Conservation (phyloP, 2,888 invertebrate species). For the Tenodera sinensis region DNA sequence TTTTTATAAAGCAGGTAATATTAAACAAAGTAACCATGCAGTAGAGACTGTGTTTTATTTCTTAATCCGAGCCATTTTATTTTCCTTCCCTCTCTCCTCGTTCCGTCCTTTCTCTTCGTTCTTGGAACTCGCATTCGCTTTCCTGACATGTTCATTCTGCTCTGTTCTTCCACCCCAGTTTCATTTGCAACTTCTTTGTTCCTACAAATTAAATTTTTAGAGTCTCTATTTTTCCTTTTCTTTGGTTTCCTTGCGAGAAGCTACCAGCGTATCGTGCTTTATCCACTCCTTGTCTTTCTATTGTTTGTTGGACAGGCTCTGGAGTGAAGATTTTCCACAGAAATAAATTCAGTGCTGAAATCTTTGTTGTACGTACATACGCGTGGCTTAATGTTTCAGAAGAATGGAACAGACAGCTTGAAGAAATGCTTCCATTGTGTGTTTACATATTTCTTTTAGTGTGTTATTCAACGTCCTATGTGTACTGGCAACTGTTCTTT, state of each 20-base stretch:
- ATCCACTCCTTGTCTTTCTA: not conserved
- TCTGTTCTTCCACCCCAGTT: not conserved
- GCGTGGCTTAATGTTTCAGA: not conserved
- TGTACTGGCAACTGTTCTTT: too few species aligned
- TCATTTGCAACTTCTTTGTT: slow-evolving; percentile 7
- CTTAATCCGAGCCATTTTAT: not conserved
- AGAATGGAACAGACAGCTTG: not conserved
- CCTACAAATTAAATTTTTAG: slow-evolving; percentile 2
- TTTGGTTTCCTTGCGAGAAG: not conserved
- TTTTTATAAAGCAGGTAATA: not conserved
- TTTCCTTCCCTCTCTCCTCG: not conserved
- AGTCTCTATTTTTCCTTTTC: not conserved
- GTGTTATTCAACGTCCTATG: not conserved
- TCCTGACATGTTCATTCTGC: not conserved
- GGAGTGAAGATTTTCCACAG: not conserved
- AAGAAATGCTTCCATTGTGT: not conserved
- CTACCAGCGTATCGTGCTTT: not conserved
- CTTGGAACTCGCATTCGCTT: not conserved
- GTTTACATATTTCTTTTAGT: not conserved
- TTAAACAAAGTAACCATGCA: not conserved
- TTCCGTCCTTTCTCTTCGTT: not conserved
- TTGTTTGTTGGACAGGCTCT: not conserved
- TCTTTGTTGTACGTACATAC: not conserved
- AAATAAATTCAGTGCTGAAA: not conserved
- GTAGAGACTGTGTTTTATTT: not conserved